Conservation (phyloP, 2,113 vertebrate species). For the Meriones unguiculatus region DNA sequence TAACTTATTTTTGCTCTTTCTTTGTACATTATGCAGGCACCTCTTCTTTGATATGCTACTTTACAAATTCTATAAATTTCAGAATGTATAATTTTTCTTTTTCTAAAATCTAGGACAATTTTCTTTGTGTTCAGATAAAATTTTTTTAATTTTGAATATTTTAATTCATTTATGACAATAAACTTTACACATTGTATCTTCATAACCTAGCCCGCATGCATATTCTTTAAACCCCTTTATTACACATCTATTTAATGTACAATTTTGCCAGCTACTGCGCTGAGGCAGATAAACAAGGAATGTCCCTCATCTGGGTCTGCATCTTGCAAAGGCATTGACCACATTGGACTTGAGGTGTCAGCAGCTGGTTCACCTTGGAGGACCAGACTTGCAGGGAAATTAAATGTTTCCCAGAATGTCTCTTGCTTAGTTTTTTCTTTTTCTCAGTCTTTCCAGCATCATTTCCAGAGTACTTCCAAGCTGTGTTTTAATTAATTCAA, state of each 20-base stretch:
- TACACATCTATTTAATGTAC: background rate
- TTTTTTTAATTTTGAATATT: background rate
- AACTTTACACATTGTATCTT: background rate
- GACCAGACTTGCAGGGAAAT: background rate
- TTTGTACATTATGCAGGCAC: background rate
- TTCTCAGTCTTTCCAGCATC: background rate
- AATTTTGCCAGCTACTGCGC: background rate
- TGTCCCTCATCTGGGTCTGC: background rate
- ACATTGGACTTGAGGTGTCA: constrained; percentile 17
- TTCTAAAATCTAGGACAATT: background rate
- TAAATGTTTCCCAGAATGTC: background rate
- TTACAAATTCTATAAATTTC: constrained; percentile 58
- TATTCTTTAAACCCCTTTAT: background rate
- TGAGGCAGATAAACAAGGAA: background rate
- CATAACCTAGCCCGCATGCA: background rate
- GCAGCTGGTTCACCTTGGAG: background rate
- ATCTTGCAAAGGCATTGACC: background rate
- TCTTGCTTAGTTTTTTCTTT: background rate
- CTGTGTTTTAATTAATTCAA: background rate
- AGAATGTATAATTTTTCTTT: background rate
- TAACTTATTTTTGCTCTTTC: constrained; percentile 19
- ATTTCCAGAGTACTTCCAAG: background rate
- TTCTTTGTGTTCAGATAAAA: background rate
- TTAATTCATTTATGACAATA: background rate
- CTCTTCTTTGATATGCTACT: background rate